Evolutionary conservation across 1,140 invertebrate genomes (phyloP).

Genomic region (Eumeta japonica): DNA sequence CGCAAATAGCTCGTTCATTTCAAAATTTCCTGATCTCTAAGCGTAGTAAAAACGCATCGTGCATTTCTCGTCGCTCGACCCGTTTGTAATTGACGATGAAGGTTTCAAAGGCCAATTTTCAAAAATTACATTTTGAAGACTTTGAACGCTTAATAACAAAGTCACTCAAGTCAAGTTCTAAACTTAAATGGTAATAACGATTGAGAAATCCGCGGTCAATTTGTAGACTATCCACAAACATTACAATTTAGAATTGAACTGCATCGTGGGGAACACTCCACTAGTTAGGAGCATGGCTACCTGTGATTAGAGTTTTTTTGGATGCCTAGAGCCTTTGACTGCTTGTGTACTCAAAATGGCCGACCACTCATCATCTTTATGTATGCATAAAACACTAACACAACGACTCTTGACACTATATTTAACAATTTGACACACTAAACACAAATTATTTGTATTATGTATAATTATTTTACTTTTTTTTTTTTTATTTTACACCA

Average conservation of each 20-base stretch:
- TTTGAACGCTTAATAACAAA: too few relatives aligned
- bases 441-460: constrained; percentile 29
- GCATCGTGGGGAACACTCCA: constrained; percentile 31
- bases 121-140: too few relatives aligned
- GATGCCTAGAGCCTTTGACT: constrained; percentile 38
- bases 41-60: constrained; percentile 32
- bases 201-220: constrained; percentile 37
- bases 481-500: constrained; percentile 25
- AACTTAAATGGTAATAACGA: constrained; percentile 13
- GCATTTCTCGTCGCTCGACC: constrained; percentile 39
- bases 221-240: constrained; percentile 17
- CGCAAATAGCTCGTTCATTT: too few relatives aligned
- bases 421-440: constrained; percentile 41
- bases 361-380: constrained; percentile 43
- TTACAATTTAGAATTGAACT: constrained; percentile 19
- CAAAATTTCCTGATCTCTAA: too few relatives aligned
- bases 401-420: constrained; percentile 29
- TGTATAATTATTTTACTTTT: constrained; percentile 28
- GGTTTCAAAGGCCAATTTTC: too few relatives aligned
- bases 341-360: constrained; percentile 50
- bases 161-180: too few relatives aligned
- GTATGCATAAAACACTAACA: constrained; percentile 48
- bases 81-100: too few relatives aligned
- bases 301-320: constrained; percentile 26
- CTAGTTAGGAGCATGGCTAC: constrained; percentile 51